Conservation (phyloP, 92 coral and sea anemone genomes). For the Heliopora coerulea region DNA sequence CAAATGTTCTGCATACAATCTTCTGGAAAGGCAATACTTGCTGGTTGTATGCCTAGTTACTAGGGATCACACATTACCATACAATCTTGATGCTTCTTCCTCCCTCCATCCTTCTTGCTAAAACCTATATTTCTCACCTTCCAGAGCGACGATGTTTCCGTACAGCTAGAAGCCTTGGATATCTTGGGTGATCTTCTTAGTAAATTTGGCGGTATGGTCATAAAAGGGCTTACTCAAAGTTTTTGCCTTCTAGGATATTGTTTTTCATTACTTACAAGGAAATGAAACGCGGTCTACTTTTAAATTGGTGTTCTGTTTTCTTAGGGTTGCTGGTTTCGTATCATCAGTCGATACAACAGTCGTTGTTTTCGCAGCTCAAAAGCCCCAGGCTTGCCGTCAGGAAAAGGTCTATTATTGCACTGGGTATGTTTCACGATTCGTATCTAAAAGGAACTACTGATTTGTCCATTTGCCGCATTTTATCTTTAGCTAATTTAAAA, state of each 20-base stretch:
- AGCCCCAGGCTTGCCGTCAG: constrained; percentile 95
- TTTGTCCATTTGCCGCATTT: too few relatives aligned
- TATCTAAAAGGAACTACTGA: too few relatives aligned
- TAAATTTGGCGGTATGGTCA: constrained; percentile 79
- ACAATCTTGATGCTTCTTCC: too few relatives aligned
- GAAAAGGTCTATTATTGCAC: constrained; percentile 92
- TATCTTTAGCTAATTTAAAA: too few relatives aligned
- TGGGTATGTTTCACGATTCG: constrained; percentile 65
- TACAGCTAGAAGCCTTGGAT: constrained; percentile 93
- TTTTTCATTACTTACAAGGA: too few relatives aligned
- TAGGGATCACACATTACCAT: too few relatives aligned
- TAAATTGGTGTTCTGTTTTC: too few relatives aligned
- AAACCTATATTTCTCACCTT: neutral
- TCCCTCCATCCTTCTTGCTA: too few relatives aligned
- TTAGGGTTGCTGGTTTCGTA: constrained; percentile 84
- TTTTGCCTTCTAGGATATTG: neutral
- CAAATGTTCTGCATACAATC: too few relatives aligned
- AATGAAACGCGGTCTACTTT: too few relatives aligned
- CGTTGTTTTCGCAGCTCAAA: constrained; percentile 85
- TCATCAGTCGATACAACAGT: constrained; percentile 89
- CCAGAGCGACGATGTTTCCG: constrained; percentile 94
- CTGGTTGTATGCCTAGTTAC: too few relatives aligned
- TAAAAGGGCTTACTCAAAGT: neutral
- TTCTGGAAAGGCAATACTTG: too few relatives aligned
- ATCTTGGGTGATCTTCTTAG: constrained; percentile 95